These are phyloP conservation scores for Conus betulinus DNA, from an alignment of 1,140 invertebrate genomes.

Conservation along the genomic window DNA sequence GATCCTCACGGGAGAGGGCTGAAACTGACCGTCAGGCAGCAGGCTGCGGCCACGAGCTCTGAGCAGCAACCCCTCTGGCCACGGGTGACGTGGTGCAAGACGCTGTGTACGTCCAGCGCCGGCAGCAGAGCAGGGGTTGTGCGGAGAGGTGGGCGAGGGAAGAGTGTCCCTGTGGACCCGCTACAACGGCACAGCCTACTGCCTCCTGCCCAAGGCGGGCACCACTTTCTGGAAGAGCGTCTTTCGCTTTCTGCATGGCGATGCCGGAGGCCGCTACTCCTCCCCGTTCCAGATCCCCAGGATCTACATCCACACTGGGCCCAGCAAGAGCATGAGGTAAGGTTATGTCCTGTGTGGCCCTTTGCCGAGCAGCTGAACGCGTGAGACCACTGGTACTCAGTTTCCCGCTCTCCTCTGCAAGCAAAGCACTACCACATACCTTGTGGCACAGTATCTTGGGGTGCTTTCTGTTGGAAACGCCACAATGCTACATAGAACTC, in stretches of 20 bases:
- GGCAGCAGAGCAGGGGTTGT: neutral
- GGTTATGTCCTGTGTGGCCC: too few relatives aligned
- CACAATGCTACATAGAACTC: too few relatives aligned
- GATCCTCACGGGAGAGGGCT: neutral
- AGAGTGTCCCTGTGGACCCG: neutral
- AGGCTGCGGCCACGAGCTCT: neutral
- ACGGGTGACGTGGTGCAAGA: neutral
- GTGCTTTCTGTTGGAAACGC: too few relatives aligned
- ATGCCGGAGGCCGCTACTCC: neutral
- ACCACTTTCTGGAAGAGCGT: constrained; percentile 41
- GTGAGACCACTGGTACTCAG: too few relatives aligned
- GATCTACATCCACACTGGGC: too few relatives aligned
- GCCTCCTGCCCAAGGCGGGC: constrained; percentile 17
- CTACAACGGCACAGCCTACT: neutral
- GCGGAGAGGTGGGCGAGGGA: neutral
- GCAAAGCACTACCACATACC: too few relatives aligned
- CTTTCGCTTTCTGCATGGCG: constrained; percentile 29
- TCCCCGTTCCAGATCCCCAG: too few relatives aligned
- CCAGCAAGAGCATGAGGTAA: too few relatives aligned
- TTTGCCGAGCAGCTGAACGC: too few relatives aligned
- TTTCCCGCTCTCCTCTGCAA: too few relatives aligned
- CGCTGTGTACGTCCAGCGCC: neutral
- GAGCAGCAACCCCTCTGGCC: neutral
- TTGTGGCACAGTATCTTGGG: too few relatives aligned
- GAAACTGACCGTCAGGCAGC: neutral